Conservation (phyloP, 2,797 vertebrate species). For the Aotus griseimembra region DNA sequence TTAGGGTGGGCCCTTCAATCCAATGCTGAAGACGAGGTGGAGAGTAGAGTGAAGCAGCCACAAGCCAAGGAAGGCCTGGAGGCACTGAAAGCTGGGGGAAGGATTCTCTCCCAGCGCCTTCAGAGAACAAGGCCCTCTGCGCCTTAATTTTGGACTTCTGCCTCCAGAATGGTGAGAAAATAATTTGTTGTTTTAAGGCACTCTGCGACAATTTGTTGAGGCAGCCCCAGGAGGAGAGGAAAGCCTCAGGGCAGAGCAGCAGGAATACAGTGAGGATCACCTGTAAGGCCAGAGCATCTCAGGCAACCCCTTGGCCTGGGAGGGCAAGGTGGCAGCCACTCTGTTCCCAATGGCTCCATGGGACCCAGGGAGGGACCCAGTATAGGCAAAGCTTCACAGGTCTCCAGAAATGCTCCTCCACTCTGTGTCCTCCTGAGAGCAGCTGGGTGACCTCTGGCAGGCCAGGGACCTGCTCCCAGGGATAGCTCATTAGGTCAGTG, state of each 20-base stretch:
- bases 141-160: neutral
- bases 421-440: neutral
- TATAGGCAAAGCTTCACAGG: neutral
- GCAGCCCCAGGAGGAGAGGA: neutral
- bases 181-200: neutral
- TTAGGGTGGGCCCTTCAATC: neutral
- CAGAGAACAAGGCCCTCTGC: neutral
- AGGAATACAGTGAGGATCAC: neutral
- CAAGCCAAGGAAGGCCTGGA: rapidly evolving
- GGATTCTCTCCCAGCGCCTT: neutral
- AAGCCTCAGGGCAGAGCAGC: neutral
- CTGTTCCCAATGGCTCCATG: neutral
- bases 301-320: neutral
- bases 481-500: neutral
- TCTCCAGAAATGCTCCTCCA: neutral
- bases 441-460: neutral
- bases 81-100: neutral
- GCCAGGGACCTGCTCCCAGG: neutral
- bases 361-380: neutral
- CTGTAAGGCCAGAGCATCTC: neutral
- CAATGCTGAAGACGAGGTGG: neutral
- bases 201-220: neutral
- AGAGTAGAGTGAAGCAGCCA: neutral
- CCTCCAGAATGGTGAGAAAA: neutral
- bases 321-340: neutral